Base-by-base conservation (phyloP, 92 coral and sea anemone species). In the Pocillopora meandrina region DNA sequence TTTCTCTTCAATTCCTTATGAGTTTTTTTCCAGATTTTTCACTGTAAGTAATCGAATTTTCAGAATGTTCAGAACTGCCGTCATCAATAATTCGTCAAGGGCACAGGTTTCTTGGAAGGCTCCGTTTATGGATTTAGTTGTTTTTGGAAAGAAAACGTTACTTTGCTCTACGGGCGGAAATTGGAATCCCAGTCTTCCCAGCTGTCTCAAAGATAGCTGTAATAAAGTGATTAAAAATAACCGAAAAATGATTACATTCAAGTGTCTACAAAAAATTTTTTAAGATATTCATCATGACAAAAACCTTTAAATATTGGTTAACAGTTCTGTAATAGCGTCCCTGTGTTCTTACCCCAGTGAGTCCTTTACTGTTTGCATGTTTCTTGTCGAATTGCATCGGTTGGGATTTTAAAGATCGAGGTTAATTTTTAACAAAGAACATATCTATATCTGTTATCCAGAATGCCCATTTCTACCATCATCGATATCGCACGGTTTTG, bases 181-280 rank as follows among this genome's bases (percentile, higher is more conserved):
- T 19, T 90, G 92, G 92, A 90, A 86, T 78, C 85, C 83, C 14
- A 90, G 84, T 13, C 55, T 47, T 31, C 92, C 92, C 6, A 86
- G 65, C 10, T 90, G 92, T 49, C 75, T 80, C 12, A 84, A 84
- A 84, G 88, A 83, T 84, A 84, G 12, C 9, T 23, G 4, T 56
- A 63, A 20, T 74, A 2, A 42, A 49, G 16, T 14, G 16, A 67
- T 13, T 26, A 31, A 67, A 67, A 2, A 19, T 68, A 47, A 68
- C n/a, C n/a, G n/a, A 0, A 42, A 42, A 42, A 42, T 42, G 49
- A 42, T 42, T 42, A 42, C 49, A 6, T 42, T 42, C 7, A 42
- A 42, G 49, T 42, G 49, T 42, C 1, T 42, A 42, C 49, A 0
- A 42, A 23, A 23, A 6, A 0, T 6, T 42, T 6, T 42, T 42